These are phyloP conservation scores for Accipiter cooperii DNA, from an alignment of 2,113 vertebrate genomes.

Conservation along the genomic window DNA sequence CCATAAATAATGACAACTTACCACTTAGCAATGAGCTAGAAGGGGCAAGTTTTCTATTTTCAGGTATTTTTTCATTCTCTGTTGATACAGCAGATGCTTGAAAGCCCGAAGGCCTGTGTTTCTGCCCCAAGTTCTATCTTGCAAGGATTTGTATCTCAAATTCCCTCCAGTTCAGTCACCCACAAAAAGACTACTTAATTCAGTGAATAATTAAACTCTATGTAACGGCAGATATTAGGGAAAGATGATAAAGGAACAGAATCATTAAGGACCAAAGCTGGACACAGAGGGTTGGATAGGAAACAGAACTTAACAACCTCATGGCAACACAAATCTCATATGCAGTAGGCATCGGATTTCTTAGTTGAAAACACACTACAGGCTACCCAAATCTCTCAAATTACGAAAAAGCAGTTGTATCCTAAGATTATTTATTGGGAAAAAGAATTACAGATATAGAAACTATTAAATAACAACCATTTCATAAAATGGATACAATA, in stretches of 20 bases:
- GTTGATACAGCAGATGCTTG: background rate
- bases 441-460: background rate
- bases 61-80: background rate
- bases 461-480: background rate
- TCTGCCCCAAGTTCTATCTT: background rate
- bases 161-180: background rate
- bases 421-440: background rate
- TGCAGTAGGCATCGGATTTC: background rate
- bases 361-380: background rate
- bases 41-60: background rate
- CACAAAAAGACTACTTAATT: background rate
- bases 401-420: background rate
- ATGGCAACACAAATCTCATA: background rate
- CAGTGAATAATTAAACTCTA: background rate
- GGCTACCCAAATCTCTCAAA: background rate
- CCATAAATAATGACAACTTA: background rate
- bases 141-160: background rate
- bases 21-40: background rate
- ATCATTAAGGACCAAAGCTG: background rate
- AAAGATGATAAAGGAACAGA: background rate
- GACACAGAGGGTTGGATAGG: background rate
- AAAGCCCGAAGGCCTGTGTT: background rate
- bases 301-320: background rate
- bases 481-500: slow-evolving; percentile 7
- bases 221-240: background rate